A percentile compares a stretch with the other conserved stretches of the same genome.
Evolutionary conservation across 2,797 vertebrate genomes (phyloP).

Genomic region (Heteromormyrus szaboi): DNA sequence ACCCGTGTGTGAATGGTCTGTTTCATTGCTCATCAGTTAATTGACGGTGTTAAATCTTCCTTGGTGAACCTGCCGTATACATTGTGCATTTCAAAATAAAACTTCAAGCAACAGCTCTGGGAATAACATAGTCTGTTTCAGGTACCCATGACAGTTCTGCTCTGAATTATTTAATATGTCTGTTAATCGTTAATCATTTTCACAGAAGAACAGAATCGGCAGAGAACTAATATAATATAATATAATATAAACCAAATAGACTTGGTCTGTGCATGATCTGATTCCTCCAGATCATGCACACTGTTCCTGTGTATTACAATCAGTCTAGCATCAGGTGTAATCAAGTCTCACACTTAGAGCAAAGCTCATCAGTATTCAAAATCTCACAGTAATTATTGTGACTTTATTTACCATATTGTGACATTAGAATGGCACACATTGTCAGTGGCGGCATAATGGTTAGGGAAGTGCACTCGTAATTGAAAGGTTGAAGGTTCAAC

Average conservation of each 20-base stretch:
- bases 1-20: neutral
- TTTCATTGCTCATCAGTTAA: neutral
- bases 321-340: neutral
- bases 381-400: neutral
- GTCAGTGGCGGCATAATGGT: neutral
- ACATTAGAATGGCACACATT: neutral
- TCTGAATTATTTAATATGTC: neutral
- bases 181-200: neutral
- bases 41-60: neutral
- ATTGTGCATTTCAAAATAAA: neutral
- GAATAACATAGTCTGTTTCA: neutral
- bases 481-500: too few species aligned
- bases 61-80: neutral
- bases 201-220: neutral
- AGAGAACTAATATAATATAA: neutral
- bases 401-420: neutral
- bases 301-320: neutral
- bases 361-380: neutral
- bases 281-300: neutral
- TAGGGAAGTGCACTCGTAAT: too few species aligned
- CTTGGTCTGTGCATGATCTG: neutral
- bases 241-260: neutral
- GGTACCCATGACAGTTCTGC: neutral
- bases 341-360: neutral
- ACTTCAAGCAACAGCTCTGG: neutral